Conservation (phyloP, 2,888 invertebrate genomes). For the Erebia ligea region DNA sequence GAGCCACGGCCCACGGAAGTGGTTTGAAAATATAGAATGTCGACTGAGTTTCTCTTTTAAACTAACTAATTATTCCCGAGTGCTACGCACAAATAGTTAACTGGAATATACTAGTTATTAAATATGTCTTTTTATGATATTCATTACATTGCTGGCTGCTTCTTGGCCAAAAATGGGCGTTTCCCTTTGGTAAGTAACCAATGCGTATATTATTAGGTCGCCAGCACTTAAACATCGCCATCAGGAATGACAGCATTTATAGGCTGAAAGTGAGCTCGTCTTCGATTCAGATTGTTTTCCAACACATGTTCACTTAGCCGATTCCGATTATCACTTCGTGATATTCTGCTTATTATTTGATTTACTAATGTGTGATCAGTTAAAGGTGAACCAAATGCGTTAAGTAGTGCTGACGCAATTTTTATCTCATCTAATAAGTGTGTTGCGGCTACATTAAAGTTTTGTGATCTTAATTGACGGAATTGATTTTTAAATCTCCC, state of each 20-base stretch:
- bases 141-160: too few relatives aligned
- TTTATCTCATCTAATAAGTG: not conserved
- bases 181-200: too few relatives aligned
- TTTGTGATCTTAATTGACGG: not conserved
- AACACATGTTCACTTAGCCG: constrained; percentile 1
- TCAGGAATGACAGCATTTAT: not conserved
- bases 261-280: not conserved
- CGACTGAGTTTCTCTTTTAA: too few relatives aligned
- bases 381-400: not conserved
- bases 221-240: not conserved
- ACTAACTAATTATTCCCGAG: too few relatives aligned
- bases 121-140: too few relatives aligned
- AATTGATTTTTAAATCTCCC: constrained; percentile 1
- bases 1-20: too few relatives aligned
- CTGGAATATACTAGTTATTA: too few relatives aligned
- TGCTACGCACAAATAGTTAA: too few relatives aligned
- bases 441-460: not conserved
- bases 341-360: not conserved
- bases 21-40: too few relatives aligned
- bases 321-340: not conserved
- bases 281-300: not conserved
- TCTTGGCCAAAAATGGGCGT: too few relatives aligned
- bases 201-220: not conserved
- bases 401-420: not conserved
- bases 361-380: not conserved